Conservation (phyloP, 2,888 invertebrate genomes). For the Tiphia femorata region DNA sequence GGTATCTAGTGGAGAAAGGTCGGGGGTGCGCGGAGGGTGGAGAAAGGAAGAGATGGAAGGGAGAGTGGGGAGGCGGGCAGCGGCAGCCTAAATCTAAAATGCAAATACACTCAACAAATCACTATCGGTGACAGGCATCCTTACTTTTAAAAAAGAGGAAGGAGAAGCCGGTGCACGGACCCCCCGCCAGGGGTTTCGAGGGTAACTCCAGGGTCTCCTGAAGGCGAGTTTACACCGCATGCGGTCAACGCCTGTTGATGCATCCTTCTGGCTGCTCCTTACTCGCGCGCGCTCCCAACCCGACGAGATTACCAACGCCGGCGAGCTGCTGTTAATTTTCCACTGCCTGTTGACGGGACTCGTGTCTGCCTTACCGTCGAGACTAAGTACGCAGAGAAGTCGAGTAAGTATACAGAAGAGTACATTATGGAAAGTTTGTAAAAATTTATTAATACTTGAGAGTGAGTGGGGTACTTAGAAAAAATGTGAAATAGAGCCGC, state of each 20-base stretch:
- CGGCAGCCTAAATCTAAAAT: conserved; percentile 66
- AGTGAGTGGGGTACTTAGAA: too few relatives aligned
- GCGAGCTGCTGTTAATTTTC: conserved; percentile 1
- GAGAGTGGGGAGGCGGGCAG: conserved; percentile 25
- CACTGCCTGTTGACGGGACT: too few relatives aligned
- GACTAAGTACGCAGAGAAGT: too few relatives aligned
- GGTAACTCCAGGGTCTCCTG: conserved; percentile 54
- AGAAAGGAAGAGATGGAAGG: conserved; percentile 23
- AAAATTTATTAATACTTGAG: too few relatives aligned
- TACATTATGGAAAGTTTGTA: too few relatives aligned
- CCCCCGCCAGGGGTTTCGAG: conserved; percentile 64
- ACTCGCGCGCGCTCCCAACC: conserved; percentile 21
- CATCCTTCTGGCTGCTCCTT: conserved; percentile 43
- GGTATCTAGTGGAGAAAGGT: background rate
- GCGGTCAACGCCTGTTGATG: conserved; percentile 54
- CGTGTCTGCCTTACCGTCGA: too few relatives aligned
- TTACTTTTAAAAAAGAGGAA: conserved; percentile 62
- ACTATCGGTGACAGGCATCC: conserved; percentile 67
- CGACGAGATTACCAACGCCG: conserved; percentile 6
- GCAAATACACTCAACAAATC: conserved; percentile 68
- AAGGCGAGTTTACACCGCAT: conserved; percentile 52
- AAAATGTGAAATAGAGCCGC: too few relatives aligned
- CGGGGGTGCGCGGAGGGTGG: conserved; percentile 9
- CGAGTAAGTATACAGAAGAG: too few relatives aligned
- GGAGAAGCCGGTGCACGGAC: conserved; percentile 61